A percentile compares a stretch with the other conserved stretches of the same genome.
phyloP scores from a whole-genome alignment of 2,113 vertebrate species.

The Ciconia boyciana region DNA sequence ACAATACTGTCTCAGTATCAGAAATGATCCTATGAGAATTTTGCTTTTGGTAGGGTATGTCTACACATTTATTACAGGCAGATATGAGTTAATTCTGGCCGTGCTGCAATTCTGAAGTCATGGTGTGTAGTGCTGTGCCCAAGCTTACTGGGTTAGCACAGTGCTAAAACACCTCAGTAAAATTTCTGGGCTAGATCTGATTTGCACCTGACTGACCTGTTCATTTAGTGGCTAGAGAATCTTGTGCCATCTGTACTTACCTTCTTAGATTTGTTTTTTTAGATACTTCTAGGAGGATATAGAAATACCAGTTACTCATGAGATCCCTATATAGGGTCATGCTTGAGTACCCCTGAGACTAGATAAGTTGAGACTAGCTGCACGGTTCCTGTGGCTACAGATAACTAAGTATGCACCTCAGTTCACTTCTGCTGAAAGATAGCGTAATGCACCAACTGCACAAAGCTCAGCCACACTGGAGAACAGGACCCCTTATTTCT shows the following conservation, averaged over 20 bases:
- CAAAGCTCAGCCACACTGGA: not conserved
- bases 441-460: not conserved
- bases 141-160: not conserved
- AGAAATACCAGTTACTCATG: not conserved
- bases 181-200: not conserved
- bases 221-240: not conserved
- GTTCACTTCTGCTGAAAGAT: not conserved
- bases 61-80: not conserved
- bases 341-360: rapidly evolving
- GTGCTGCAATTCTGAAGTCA: not conserved
- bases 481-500: not conserved
- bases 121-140: not conserved
- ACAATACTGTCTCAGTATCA: not conserved
- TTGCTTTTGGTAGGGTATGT: not conserved
- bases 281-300: not conserved
- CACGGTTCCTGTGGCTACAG: not conserved
- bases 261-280: not conserved
- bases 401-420: not conserved
- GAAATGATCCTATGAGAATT: not conserved
- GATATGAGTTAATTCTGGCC: not conserved
- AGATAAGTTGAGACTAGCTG: not conserved
- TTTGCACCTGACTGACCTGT: not conserved
- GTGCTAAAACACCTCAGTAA: not conserved
- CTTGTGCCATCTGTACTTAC: not conserved
- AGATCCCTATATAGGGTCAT: not conserved